Evolutionary conservation across 2,888 invertebrate genomes (phyloP), one percentile per base, ranked within the genome.

Genomic region (Dynastes grantii): DNA sequence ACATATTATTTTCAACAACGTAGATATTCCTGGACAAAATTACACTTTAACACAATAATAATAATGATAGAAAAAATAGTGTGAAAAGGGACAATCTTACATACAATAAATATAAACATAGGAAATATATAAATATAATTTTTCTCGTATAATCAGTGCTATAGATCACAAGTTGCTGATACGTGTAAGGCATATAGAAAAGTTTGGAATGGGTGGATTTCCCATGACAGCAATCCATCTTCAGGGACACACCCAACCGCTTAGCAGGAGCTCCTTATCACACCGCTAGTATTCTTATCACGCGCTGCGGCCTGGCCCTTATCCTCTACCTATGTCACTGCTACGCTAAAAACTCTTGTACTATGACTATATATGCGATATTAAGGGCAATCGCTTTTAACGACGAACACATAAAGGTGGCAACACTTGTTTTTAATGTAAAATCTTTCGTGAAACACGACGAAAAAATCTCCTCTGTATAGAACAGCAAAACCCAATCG

Each of bases 141-240:
- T 78, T 83, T 81, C 79, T 73, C 73, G 68, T 80, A 81, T 84
- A 88, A 88, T 88, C 88, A 87, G 87, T 87, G 87, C 87, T 87
- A 87, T 88, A 88, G 88, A 88, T 88, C 88, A 88, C 88, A 87
- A 85, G 86, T 86, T 79, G 87, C 87, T 87, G 84, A 87, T 87
- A 88, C 88, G 88, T 88, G 88, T 85, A 81, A 83, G 80, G 88
- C 87, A 88, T 87, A 82, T 81, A 81, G 79, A 82, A 82, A 85
- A 81, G 84, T 84, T 82, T 55, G 84, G 84, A 68, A 84, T 86
- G 86, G 88, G 88, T 88, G 88, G 87, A 89, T 89, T 88, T 89
- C 89, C 88, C 89, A 88, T 87, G 89, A 88, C 88, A 88, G 88
- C 86, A 85, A 89, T 89, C 88, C 88, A 88, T 89, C 89, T 88